A percentile compares a stretch with the other conserved stretches of the same genome.
phyloP scores from a whole-genome alignment of 2,797 vertebrate genomes.

The Thripadectes ignobilis region DNA sequence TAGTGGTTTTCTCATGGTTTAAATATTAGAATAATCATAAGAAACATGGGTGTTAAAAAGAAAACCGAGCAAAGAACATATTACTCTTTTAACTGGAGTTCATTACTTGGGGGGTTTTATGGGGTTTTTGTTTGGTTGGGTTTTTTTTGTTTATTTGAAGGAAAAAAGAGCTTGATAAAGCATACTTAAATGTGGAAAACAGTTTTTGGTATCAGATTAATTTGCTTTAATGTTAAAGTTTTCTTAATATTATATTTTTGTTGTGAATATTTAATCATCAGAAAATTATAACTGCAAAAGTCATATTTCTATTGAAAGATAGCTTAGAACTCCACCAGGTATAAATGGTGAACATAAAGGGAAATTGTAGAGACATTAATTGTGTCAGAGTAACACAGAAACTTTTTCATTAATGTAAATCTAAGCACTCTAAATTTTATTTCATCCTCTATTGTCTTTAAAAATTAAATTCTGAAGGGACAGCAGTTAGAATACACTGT shows the following conservation, averaged over 20 bases:
- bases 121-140: background rate
- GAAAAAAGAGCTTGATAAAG: background rate
- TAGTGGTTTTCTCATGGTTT: background rate
- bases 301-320: background rate
- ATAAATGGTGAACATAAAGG: background rate
- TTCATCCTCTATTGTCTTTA: background rate
- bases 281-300: background rate
- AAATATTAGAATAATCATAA: background rate
- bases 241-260: background rate
- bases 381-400: background rate
- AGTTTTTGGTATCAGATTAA: background rate
- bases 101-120: rapidly evolving
- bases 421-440: background rate
- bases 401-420: background rate
- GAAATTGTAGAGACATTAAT: background rate
- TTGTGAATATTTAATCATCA: background rate
- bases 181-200: background rate
- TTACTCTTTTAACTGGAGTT: background rate
- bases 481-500: background rate
- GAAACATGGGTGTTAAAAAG: background rate
- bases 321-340: background rate
- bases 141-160: background rate
- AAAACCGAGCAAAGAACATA: background rate
- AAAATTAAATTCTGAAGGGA: background rate
- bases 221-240: background rate